Conservation (phyloP, 2,888 invertebrate species). For the Congeria kusceri region DNA sequence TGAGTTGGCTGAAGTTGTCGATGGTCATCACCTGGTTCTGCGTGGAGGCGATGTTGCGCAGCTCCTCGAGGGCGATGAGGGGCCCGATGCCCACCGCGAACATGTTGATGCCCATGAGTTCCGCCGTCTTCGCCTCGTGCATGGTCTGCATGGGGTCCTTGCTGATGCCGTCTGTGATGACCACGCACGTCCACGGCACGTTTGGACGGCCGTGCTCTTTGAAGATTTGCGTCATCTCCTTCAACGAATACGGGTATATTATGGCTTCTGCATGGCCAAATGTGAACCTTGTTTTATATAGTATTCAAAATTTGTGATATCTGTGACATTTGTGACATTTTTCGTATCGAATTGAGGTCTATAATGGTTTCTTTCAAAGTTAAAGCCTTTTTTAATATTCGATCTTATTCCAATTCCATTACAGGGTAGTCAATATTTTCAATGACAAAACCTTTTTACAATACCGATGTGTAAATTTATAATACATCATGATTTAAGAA, state of each 20-base stretch:
- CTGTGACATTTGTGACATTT: too few species aligned
- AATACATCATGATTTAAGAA: too few species aligned
- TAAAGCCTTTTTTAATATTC: too few species aligned
- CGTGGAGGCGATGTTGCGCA: conserved; percentile 70
- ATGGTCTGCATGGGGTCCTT: conserved; percentile 77
- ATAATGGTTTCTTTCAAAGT: too few species aligned
- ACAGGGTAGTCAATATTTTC: too few species aligned
- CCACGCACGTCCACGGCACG: conserved; percentile 83
- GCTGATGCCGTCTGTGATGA: conserved; percentile 85
- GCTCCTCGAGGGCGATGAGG: conserved; percentile 79
- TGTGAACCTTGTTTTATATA: too few species aligned
- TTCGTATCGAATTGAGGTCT: too few species aligned
- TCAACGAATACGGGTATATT: background rate
- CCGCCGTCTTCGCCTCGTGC: conserved; percentile 80
- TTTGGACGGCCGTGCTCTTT: conserved; percentile 51
- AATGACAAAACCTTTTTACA: too few species aligned
- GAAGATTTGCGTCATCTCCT: conserved; percentile 67
- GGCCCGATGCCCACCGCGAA: conserved; percentile 84
- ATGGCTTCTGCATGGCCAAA: too few species aligned
- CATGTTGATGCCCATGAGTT: conserved; percentile 82
- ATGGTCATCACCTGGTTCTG: conserved; percentile 66
- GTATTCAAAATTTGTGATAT: too few species aligned
- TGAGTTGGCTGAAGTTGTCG: conserved; percentile 58
- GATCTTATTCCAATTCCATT: too few species aligned
- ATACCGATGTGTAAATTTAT: too few species aligned